A percentile compares a stretch with the other conserved stretches of the same genome.
phyloP scores from a whole-genome alignment of 1,140 invertebrate genomes.

The Brachionus manjavacas region DNA sequence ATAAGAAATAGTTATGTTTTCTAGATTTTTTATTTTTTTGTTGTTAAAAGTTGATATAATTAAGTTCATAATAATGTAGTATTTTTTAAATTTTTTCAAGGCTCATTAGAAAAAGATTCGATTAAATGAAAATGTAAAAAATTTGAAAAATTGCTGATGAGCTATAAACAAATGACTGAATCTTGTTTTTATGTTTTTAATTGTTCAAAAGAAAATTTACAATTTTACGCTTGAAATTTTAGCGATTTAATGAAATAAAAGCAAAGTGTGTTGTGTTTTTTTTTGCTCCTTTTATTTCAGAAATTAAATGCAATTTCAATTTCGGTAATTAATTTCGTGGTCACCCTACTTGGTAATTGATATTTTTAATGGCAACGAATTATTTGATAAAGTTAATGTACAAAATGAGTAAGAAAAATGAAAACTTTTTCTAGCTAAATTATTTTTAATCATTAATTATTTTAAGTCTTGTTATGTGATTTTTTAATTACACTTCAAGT shows the following conservation, averaged over 20 bases:
- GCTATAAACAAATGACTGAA: background rate
- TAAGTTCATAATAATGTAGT: background rate
- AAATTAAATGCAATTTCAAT: background rate
- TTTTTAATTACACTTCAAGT: background rate
- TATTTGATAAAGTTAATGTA: background rate
- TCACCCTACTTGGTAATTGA: background rate
- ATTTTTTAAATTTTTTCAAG: background rate
- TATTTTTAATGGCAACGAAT: background rate
- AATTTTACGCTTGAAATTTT: background rate
- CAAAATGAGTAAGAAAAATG: background rate
- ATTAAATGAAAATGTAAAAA: background rate
- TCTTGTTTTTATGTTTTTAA: background rate
- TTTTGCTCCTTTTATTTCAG: background rate
- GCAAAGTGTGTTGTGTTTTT: background rate
- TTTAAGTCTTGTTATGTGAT: background rate
- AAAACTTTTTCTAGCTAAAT: background rate
- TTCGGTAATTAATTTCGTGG: background rate
- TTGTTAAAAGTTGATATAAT: background rate
- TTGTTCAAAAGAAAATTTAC: background rate
- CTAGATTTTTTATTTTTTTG: background rate
- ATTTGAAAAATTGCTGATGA: background rate
- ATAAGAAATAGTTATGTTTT: background rate
- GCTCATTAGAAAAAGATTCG: background rate
- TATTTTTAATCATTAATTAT: no score
- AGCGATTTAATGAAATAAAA: background rate